Evolutionary conservation across 2,113 vertebrate species (phyloP).

Genomic region (Osmerus eperlanus): DNA sequence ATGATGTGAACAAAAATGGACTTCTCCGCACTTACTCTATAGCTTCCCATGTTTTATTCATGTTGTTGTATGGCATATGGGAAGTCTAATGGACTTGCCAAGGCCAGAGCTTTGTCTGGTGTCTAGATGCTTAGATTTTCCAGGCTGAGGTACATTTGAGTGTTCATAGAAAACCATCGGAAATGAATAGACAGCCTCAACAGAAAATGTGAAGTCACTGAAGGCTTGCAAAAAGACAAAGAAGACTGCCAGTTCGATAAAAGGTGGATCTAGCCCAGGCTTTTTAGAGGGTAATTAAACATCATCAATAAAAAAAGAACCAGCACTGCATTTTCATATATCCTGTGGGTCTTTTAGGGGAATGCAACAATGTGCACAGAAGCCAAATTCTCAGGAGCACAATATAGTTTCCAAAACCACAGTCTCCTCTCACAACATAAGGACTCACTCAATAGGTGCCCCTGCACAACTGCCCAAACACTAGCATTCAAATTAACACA

Average conservation of each 20-base stretch:
- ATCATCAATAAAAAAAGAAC: neutral
- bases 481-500: conserved; percentile 47
- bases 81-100: conserved; percentile 19
- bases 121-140: conserved; percentile 6
- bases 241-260: conserved; percentile 14
- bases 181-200: neutral
- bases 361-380: neutral
- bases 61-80: conserved; percentile 17
- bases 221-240: conserved; percentile 24
- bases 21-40: neutral
- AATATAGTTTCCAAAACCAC: neutral
- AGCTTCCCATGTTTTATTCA: neutral
- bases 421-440: neutral
- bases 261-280: conserved; percentile 8
- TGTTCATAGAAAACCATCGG: neutral
- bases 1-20: no score
- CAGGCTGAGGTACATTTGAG: neutral
- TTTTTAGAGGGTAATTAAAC: conserved; percentile 18
- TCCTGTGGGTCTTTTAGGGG: neutral
- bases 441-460: conserved; percentile 1
- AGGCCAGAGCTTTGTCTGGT: conserved; percentile 21
- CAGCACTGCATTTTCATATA: neutral
- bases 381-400: neutral
- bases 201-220: neutral
- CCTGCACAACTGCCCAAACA: conserved; percentile 42